Evolutionary conservation across 2,113 vertebrate genomes (phyloP).

Genomic region (Toxostoma redivivum): DNA sequence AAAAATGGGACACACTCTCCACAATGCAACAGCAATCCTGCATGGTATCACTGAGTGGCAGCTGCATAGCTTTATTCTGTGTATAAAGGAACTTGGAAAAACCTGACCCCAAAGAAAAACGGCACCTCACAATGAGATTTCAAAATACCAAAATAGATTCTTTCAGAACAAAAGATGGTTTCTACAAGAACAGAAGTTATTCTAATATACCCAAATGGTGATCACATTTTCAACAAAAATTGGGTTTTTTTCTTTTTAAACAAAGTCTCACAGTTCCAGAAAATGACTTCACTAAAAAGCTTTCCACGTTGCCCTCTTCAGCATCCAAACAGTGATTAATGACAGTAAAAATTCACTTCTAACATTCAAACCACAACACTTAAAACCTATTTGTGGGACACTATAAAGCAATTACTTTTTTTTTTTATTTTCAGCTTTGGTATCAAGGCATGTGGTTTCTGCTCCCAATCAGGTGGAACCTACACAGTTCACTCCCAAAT

Average conservation of each 20-base stretch:
- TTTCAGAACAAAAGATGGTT: neutral
- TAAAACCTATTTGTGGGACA: neutral
- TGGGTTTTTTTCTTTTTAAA: neutral
- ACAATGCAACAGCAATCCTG: neutral
- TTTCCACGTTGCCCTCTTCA: neutral
- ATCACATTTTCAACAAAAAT: neutral
- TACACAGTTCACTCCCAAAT: neutral
- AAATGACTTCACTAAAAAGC: neutral
- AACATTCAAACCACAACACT: neutral
- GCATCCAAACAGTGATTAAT: neutral
- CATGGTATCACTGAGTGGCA: fast-evolving
- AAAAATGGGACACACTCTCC: neutral
- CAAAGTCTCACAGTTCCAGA: neutral
- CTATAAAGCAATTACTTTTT: neutral
- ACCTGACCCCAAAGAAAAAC: neutral
- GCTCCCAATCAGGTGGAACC: neutral
- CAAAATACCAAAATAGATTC: neutral
- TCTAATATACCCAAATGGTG: neutral
- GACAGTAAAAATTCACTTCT: neutral
- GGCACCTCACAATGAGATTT: neutral
- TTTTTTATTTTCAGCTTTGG: neutral
- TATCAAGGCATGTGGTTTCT: neutral
- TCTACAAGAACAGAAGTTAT: neutral
- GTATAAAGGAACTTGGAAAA: neutral
- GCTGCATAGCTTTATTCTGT: neutral